Conservation (phyloP, 2,113 vertebrate genomes). For the Beaufortia kweichowensis region DNA sequence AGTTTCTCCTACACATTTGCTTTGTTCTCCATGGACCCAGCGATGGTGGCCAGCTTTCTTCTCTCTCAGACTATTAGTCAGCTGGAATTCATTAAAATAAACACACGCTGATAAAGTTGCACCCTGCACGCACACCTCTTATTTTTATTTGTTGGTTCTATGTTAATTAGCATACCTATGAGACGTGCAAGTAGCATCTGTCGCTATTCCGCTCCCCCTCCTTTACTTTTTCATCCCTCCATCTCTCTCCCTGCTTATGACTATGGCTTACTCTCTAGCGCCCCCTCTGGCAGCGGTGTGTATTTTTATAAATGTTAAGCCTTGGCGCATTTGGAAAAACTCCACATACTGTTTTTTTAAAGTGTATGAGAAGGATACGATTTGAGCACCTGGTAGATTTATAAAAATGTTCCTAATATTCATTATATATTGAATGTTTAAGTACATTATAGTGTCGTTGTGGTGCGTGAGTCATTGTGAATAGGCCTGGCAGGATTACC, state of each 20-base stretch:
- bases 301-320: background rate
- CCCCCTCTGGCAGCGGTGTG: conserved; percentile 10
- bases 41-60: conserved; percentile 51
- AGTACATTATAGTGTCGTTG: conserved; percentile 35
- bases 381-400: background rate
- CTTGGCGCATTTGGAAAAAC: background rate
- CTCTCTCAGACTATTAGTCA: conserved; percentile 57
- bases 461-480: conserved; percentile 47
- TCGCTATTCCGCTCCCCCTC: conserved; percentile 57
- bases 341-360: background rate
- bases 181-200: conserved; percentile 81
- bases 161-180: conserved; percentile 77
- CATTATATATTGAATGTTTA: conserved; percentile 20
- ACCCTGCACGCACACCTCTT: conserved; percentile 32
- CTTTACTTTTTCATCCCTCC: conserved; percentile 33
- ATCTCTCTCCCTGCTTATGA: conserved; percentile 14
- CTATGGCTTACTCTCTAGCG: background rate
- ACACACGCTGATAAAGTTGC: conserved; percentile 31
- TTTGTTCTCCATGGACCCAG: conserved; percentile 49
- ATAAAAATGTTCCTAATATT: conserved; percentile 26
- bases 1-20: conserved; percentile 53
- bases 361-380: conserved; percentile 2
- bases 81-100: conserved; percentile 57
- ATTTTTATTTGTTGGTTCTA: conserved; percentile 51
- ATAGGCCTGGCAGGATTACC: conserved; percentile 55